These are phyloP conservation scores for Buphagus erythrorhynchus DNA, from an alignment of 2,797 vertebrate genomes.

Conservation along the genomic window DNA sequence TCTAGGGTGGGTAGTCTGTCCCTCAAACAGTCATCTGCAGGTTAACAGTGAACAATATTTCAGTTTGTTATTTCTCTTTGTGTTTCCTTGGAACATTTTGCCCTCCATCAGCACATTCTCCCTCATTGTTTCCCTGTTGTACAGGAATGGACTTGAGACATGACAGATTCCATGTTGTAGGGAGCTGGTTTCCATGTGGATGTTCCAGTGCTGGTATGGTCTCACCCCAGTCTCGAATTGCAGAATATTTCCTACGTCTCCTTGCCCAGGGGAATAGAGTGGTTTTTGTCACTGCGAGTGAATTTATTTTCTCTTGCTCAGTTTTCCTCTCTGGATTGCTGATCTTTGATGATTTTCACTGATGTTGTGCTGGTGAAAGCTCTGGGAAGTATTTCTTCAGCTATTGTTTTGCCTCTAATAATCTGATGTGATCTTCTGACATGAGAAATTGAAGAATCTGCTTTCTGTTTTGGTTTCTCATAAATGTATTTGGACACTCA, in stretches of 20 bases:
- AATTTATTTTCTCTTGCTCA: background rate
- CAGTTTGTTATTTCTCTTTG: background rate
- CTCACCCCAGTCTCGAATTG: background rate
- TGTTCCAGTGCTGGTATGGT: background rate
- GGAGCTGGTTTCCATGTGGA: background rate
- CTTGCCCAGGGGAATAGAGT: background rate
- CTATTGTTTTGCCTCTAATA: background rate
- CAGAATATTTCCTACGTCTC: background rate
- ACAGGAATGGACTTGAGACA: background rate
- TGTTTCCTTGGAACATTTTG: background rate
- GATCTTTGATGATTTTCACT: background rate
- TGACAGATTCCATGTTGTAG: background rate
- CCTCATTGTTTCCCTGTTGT: background rate
- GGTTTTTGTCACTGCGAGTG: background rate
- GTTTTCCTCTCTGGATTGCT: background rate
- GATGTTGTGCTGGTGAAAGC: background rate
- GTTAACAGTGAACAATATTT: background rate
- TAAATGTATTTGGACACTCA: background rate
- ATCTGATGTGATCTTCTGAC: background rate
- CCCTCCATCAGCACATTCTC: background rate
- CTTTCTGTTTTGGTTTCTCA: background rate
- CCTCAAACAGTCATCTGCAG: background rate
- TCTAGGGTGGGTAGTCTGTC: background rate
- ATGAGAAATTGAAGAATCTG: background rate
- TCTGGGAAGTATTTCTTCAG: background rate